Evolutionary conservation across 2,888 invertebrate genomes (phyloP).

Genomic region (Chouioia cunea): DNA sequence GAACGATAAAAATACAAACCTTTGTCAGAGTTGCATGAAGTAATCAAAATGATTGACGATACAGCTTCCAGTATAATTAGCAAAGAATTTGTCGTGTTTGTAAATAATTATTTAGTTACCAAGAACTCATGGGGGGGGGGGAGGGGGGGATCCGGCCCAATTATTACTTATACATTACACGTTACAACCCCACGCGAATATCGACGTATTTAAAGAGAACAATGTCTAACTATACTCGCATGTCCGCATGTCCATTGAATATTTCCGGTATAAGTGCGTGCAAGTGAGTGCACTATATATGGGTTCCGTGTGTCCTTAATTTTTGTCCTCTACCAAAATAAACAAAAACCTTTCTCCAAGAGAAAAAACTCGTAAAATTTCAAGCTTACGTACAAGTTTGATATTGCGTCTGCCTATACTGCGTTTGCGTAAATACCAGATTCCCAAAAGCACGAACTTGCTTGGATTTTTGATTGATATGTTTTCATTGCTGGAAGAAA

Average conservation of each 20-base stretch:
- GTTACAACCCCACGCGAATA: slow-evolving; percentile 5
- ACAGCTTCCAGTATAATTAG: slow-evolving; percentile 31
- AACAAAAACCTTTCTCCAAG: slow-evolving; percentile 28
- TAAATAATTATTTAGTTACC: slow-evolving; percentile 15
- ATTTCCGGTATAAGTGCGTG: slow-evolving; percentile 14
- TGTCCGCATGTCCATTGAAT: not conserved
- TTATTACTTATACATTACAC: not conserved
- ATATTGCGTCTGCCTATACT: not conserved
- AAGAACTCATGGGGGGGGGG: too few species aligned
- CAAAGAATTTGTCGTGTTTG: slow-evolving; percentile 13
- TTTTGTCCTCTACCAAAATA: not conserved
- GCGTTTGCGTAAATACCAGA: not conserved
- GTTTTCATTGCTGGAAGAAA: too few species aligned
- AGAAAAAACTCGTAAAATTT: slow-evolving; percentile 13
- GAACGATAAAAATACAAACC: too few species aligned
- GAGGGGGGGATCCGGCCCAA: slow-evolving; percentile 29
- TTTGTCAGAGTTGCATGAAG: too few species aligned
- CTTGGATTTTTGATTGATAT: too few species aligned
- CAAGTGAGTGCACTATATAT: not conserved
- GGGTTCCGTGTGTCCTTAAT: slow-evolving; percentile 29
- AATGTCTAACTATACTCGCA: not conserved
- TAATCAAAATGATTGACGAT: too few species aligned
- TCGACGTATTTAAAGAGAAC: slow-evolving; percentile 7
- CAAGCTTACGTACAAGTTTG: too few species aligned
- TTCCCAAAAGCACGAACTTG: not conserved